phyloP scores from a whole-genome alignment of 2,797 vertebrate species.

The Chaetophractus vellerosus region DNA sequence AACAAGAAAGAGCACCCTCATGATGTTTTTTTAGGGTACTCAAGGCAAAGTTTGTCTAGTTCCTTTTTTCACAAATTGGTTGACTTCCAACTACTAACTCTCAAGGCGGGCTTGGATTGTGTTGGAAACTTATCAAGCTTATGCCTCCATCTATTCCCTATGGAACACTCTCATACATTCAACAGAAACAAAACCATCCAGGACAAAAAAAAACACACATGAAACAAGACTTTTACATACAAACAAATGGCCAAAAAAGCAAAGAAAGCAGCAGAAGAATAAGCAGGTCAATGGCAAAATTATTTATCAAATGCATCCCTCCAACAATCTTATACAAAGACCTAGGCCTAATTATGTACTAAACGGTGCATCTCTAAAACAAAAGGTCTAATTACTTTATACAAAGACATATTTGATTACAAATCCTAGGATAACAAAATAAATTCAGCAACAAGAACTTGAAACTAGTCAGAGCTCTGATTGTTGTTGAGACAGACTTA shows the following conservation, averaged over 20 bases:
- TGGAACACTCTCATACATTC: not conserved
- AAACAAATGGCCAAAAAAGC: not conserved
- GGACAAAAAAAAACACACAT: slow-evolving; percentile 29
- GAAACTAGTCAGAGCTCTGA: slow-evolving; percentile 22
- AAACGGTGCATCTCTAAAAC: not conserved
- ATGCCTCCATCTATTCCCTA: not conserved
- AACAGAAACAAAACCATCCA: not conserved
- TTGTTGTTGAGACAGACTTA: not conserved
- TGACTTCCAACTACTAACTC: not conserved
- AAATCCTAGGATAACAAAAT: slow-evolving; percentile 64
- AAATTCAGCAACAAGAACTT: not conserved
- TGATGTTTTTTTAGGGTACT: not conserved
- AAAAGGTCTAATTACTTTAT: not conserved
- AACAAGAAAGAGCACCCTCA: not conserved
- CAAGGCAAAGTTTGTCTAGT: not conserved
- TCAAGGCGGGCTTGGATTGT: not conserved
- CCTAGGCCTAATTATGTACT: slow-evolving; percentile 24
- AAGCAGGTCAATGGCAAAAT: slow-evolving; percentile 1
- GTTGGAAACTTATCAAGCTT: slow-evolving; percentile 4
- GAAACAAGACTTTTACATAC: not conserved
- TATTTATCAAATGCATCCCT: slow-evolving; percentile 9
- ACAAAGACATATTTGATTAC: slow-evolving; percentile 15
- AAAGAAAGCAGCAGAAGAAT: not conserved
- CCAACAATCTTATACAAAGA: slow-evolving; percentile 44
- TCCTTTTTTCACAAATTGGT: not conserved